A percentile compares a stretch with the other conserved stretches of the same genome.
Evolutionary conservation across 1,140 invertebrate species (phyloP).

Genomic region (Papilio glaucus): DNA sequence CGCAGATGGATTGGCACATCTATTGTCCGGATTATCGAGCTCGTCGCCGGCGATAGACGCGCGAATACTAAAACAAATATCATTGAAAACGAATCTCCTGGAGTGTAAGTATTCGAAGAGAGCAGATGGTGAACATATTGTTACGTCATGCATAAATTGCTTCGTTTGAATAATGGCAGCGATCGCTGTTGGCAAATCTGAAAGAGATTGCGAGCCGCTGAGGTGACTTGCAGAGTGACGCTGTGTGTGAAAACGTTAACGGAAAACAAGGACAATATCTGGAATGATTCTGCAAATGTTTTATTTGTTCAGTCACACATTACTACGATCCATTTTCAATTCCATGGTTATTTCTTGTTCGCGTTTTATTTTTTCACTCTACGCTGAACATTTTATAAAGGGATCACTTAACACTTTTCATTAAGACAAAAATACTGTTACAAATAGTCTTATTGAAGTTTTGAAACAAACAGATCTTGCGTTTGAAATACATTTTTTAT

Average conservation of each 20-base stretch:
- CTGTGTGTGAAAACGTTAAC: background rate
- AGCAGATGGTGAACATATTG: constrained; percentile 35
- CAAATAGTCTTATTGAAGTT: background rate
- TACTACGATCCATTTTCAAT: background rate
- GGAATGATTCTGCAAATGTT: background rate
- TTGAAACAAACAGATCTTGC: background rate
- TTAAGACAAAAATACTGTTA: background rate
- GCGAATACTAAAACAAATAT: constrained; percentile 19
- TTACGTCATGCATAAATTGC: constrained; percentile 30
- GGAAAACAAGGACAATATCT: background rate
- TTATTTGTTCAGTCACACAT: background rate
- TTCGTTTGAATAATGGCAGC: constrained; percentile 10
- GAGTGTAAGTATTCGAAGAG: constrained; percentile 28
- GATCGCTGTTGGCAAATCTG: background rate
- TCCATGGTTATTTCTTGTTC: background rate
- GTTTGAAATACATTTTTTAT: too few relatives aligned
- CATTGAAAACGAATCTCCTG: constrained; percentile 27
- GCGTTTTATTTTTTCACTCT: constrained; percentile 2
- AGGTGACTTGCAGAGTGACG: constrained; percentile 15
- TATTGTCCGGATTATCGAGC: constrained; percentile 33
- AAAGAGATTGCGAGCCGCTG: constrained; percentile 8
- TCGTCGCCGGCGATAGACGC: constrained; percentile 23
- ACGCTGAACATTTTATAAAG: background rate
- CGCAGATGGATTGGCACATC: constrained; percentile 23
- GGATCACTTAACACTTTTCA: background rate